A percentile compares a stretch with the other conserved stretches of the same genome.
These are phyloP conservation scores for Drosophila tripunctata DNA, from an alignment of 2,888 invertebrate genomes.

Conservation along the genomic window DNA sequence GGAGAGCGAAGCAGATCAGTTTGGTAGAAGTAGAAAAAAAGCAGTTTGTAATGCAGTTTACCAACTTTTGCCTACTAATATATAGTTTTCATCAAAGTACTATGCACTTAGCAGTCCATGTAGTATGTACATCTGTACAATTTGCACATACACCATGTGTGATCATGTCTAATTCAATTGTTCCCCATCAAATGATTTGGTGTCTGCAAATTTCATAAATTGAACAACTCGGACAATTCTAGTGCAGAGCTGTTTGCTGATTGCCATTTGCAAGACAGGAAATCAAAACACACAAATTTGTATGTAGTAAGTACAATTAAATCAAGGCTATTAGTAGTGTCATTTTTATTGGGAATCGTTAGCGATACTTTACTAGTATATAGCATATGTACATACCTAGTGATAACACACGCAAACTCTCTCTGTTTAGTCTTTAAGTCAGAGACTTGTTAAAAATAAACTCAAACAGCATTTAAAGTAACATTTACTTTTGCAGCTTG, in stretches of 20 bases:
- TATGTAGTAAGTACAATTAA: neutral
- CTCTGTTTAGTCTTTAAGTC: neutral
- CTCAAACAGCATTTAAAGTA: neutral
- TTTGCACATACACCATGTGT: neutral
- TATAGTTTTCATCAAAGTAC: too few relatives aligned
- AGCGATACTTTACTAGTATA: neutral
- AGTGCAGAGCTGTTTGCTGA: neutral
- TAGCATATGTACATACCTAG: neutral
- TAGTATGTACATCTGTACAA: neutral
- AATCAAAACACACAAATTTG: neutral
- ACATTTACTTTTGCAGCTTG: neutral
- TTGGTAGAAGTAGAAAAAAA: too few relatives aligned
- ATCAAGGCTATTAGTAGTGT: neutral
- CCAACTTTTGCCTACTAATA: too few relatives aligned
- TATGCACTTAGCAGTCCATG: neutral
- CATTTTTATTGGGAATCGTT: neutral
- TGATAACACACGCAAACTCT: neutral
- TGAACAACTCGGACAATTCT: neutral
- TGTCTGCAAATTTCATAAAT: slow-evolving; percentile 10
- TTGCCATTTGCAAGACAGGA: too few relatives aligned
- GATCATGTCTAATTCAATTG: slow-evolving; percentile 29
- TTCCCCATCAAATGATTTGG: slow-evolving; percentile 10
- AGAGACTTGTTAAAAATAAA: slow-evolving; percentile 22
- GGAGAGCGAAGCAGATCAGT: too few relatives aligned
- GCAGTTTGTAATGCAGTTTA: too few relatives aligned